Percentiles rank a stretch among this genome's conserved stretches.
Evolutionary conservation across 2,113 vertebrate genomes (phyloP).

Genomic region (Forbesichthys papilliferus): DNA sequence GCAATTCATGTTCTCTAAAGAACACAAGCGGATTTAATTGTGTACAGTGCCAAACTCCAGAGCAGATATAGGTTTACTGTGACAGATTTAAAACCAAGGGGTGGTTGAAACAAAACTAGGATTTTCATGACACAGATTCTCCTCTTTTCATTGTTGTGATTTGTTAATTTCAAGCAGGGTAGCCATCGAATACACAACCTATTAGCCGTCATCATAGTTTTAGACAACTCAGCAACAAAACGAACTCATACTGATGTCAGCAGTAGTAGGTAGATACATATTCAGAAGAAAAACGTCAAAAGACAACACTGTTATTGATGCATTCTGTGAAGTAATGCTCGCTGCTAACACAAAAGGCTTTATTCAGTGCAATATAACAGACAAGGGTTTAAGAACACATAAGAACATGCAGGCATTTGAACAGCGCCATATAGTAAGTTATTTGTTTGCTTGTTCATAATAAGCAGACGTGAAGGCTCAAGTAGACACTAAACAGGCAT

Average conservation of each 20-base stretch:
- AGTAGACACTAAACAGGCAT: background rate
- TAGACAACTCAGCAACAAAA: slow-evolving; percentile 29
- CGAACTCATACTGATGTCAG: slow-evolving; percentile 27
- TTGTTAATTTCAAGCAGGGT: slow-evolving; percentile 53
- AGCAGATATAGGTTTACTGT: slow-evolving; percentile 55
- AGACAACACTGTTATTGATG: slow-evolving; percentile 60
- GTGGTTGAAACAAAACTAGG: slow-evolving; percentile 72
- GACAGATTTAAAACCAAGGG: slow-evolving; percentile 61
- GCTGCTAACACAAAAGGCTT: slow-evolving; percentile 62
- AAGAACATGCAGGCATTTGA: background rate
- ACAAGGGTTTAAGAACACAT: slow-evolving; percentile 37
- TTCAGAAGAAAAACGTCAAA: slow-evolving; percentile 28
- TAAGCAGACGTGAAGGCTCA: background rate
- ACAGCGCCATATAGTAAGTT: background rate
- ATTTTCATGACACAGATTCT: slow-evolving; percentile 80
- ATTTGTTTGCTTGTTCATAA: slow-evolving; percentile 15
- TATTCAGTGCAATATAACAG: slow-evolving; percentile 67
- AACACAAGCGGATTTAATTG: slow-evolving; percentile 42
- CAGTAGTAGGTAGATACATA: slow-evolving; percentile 22
- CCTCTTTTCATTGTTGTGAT: slow-evolving; percentile 20
- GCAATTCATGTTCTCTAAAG: slow-evolving; percentile 40
- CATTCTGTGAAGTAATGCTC: slow-evolving; percentile 59
- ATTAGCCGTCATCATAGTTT: slow-evolving; percentile 10
- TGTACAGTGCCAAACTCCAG: slow-evolving; percentile 68
- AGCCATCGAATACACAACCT: slow-evolving; percentile 36